Evolutionary conservation across 2,888 invertebrate genomes (phyloP), one percentile per base, ranked within the genome.

Genomic region (Steinernema hermaphroditum): DNA sequence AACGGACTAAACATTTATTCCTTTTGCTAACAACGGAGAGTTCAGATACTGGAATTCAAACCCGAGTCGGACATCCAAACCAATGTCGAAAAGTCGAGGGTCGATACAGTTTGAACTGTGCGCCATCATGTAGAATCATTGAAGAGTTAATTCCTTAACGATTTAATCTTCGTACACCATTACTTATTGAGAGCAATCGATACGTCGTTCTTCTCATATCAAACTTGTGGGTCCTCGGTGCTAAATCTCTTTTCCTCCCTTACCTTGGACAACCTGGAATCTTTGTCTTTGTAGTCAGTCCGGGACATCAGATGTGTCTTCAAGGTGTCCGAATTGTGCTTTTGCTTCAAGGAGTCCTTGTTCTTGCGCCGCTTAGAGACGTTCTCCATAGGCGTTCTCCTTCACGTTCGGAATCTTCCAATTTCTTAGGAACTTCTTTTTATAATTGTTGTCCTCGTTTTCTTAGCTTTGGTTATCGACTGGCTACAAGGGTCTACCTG

Each of bases 381-480:
- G 22, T 27, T 14, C 24, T 54, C 54, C 70, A 49, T 70, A 70
- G 24, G 24, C 19, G 70, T 70, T 49, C 16, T 70, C 70, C 29
- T 70, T 70, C 27, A n/a, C 19, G 8, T 49, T 24, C 19, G 22
- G n/a, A 9, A 46, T 70, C 9, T 37, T 44, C 19, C 73, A 46
- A n/a, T 49, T 44, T n/a, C 72, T 73, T 4, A 72, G 34, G 43
- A 22, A 43, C 8, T 72, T 72, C 19, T 16, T 34, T 19, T 49
- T 32, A 44, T 72, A 73, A 12, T 72, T 49, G 69, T 49, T 49
- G 22, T 72, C 72, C 19, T 54, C 54, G 2, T 14, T 6, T 46
- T 46, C 8, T 46, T 46, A 6, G 46, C n/a, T 46, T 46, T 46
- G 46, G 4, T 4, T n/a, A 46, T 46, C 46, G 46, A 16, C n/a